A percentile compares a stretch with the other conserved stretches of the same genome.
phyloP scores from a whole-genome alignment of 2,797 vertebrate species.

The Platyrinchus mystaceus region DNA sequence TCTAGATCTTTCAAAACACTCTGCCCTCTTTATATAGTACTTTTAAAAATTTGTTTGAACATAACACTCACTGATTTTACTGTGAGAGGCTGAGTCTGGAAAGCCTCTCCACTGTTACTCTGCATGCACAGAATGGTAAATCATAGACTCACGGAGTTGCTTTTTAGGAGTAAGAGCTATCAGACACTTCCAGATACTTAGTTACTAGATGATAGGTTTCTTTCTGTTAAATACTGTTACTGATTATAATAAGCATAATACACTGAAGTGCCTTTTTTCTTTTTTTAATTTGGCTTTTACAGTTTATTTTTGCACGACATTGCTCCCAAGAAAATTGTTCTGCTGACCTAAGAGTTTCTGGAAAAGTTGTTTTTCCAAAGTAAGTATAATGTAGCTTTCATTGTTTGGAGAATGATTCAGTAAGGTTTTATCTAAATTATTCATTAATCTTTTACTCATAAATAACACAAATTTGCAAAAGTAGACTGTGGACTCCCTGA shows the following conservation, averaged over 20 bases:
- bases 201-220: not conserved
- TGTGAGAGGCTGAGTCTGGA: not conserved
- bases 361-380: constrained; percentile 84
- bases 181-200: not conserved
- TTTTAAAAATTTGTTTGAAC: not conserved
- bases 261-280: not conserved
- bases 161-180: not conserved
- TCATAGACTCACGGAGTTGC: not conserved
- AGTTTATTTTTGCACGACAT: constrained; percentile 90
- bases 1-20: not conserved
- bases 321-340: constrained; percentile 89
- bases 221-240: not conserved
- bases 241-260: not conserved
- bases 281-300: constrained; percentile 21
- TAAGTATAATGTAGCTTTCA: constrained; percentile 74
- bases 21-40: not conserved
- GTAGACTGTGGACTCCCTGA: not conserved
- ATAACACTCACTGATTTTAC: not conserved
- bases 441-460: not conserved
- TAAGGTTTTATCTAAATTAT: not conserved
- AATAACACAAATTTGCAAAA: not conserved
- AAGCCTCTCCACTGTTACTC: not conserved
- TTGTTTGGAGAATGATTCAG: not conserved
- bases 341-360: constrained; percentile 88
- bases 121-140: not conserved